Evolutionary conservation across 2,113 vertebrate genomes (phyloP).

Genomic region (Mormyrus lacerda): DNA sequence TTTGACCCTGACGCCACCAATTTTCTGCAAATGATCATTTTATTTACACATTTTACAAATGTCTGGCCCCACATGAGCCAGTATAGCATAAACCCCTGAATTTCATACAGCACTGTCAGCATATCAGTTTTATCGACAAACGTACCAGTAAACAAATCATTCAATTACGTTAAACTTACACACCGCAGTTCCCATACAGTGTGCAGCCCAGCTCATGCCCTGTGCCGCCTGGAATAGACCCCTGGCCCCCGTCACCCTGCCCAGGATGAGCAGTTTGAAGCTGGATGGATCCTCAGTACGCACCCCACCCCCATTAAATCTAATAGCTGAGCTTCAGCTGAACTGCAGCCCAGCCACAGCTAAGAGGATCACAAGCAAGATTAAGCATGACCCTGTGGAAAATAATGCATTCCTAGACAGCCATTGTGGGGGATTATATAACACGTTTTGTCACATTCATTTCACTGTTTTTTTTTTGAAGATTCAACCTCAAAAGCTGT

Average conservation of each 20-base stretch:
- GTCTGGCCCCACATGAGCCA: too few relatives aligned
- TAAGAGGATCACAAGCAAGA: background rate
- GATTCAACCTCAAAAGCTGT: background rate
- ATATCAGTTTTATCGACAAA: background rate
- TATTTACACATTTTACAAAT: background rate
- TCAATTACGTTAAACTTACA: background rate
- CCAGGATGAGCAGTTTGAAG: background rate
- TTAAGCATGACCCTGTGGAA: background rate
- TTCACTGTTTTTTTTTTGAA: background rate
- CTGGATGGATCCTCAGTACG: background rate
- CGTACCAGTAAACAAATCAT: background rate
- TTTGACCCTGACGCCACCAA: background rate
- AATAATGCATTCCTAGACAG: background rate
- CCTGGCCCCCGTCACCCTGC: background rate
- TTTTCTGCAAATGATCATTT: background rate
- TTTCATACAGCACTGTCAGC: background rate
- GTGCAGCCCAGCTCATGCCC: background rate
- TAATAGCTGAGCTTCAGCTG: background rate
- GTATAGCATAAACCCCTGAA: background rate
- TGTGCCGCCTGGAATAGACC: background rate
- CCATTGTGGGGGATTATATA: constrained; percentile 6
- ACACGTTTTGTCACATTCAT: background rate
- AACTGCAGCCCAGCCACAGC: background rate
- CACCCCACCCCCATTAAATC: background rate
- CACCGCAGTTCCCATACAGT: background rate